Base-by-base conservation (phyloP, 1,140 invertebrate species). In the Galendromus occidentalis region DNA sequence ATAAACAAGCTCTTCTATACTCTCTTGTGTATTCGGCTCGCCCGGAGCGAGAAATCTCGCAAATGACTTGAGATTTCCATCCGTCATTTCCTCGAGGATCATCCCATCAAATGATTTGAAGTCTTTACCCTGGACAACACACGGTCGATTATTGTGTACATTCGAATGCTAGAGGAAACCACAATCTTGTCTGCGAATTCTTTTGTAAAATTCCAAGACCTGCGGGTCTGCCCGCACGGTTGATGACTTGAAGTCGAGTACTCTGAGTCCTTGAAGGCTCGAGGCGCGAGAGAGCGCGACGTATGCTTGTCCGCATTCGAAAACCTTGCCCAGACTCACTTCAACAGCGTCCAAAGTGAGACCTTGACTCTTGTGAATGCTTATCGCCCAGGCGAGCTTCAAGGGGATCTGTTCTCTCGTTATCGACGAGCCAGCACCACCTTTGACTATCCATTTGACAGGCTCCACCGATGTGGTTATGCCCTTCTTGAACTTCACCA, bases 291-390 rank as follows among this genome's bases (percentile, higher is more conserved):
- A 94, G 18, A 97, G 73, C 1, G 92, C 92, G 0, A 97, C 91
- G 78, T 97, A 96, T 0, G 91, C 88, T 78, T 97, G 92, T 0
- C 92, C 92, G 22, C 87, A 85, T 77, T 95, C 90, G 77, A 96
- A 96, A 12, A 91, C 88, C 71, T 84, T 83, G 0, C 83, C 82
- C 41, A 96, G 75, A 17, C 87, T 90, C 82, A 96, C 91, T 79
- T 95, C 91, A 0, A 94, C 90, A 78, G 89, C 93, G 73, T 96
- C 91, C 65, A 96, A 78, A 7, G 91, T 94, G 71, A 96, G 80
- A 5, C 92, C 92, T 81, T 94, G 88, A 66, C 87, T 91, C 77
- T 96, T 97, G 74, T 97, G 92, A 70, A 96, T 95, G 1, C 91
- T 95, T 76, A 96, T 93, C 1, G 91, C 91, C 91, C 91, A 97